Evolutionary conservation across 2,113 vertebrate species (phyloP), one percentile per base, ranked within the genome.

Genomic region (Macquaria ambigua): DNA sequence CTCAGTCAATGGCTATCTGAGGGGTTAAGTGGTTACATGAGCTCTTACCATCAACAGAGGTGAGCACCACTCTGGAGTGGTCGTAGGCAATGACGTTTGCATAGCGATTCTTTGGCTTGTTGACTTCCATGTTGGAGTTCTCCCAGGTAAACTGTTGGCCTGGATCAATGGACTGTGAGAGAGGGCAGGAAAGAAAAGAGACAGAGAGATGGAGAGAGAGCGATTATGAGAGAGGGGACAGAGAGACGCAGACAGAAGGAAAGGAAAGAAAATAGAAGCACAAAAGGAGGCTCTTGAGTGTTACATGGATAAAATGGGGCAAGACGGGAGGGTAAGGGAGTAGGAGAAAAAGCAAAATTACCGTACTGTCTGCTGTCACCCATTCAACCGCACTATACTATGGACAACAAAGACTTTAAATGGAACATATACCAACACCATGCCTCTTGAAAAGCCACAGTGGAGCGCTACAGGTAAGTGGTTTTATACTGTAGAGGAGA

Each of bases 141-240:
- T 99, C 98, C 98, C 98, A 99, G 0, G 98, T 99, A 93, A 99
- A 99, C 95, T 99, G 98, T 92, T 99, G 98, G 46, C 97, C 97
- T 0, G 98, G 98, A 90, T 99, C 98, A 84, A 99, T 97, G 87
- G 98, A 99, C 98, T 99, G 92, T 69, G 73, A 67, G 69, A 50
- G 39, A 68, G 62, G 69, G 50, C 25, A 70, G 52, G 41, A 50
- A 15, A 62, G 18, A 37, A 34, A 73, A 23, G 64, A 68, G 41
- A 79, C 39, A 75, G 62, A 46, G 34, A 79, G 43, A 86, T 1
- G 6, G 39, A n/a, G 48, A 63, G 50, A 74, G 43, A n/a, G 59
- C 5, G 39, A 69, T 61, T 50, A 61, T 28, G 15, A 75, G 61
- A 63, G 37, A 77, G 74, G 3, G 21, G 28, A 85, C 46, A 72